phyloP scores from a whole-genome alignment of 1,140 invertebrate species.

The Drosophila eugracilis region DNA sequence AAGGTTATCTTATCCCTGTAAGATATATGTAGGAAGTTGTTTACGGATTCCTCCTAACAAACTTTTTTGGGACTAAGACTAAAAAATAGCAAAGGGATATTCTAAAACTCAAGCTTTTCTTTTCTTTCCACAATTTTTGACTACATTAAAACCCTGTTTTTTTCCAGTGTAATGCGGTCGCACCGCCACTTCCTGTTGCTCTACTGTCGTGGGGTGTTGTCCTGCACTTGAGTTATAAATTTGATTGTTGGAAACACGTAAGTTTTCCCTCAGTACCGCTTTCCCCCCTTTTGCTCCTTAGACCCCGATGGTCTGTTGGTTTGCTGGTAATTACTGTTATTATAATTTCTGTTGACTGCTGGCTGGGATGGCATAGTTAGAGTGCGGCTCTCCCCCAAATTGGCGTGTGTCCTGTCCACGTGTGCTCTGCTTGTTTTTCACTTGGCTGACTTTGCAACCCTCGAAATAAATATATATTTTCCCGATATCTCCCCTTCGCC shows the following conservation, averaged over 20 bases:
- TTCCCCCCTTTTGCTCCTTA: neutral
- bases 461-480: slow-evolving; percentile 13
- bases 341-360: slow-evolving; percentile 82
- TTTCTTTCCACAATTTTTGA: too few relatives aligned
- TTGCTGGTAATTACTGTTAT: slow-evolving; percentile 78
- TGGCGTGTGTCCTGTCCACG: slow-evolving; percentile 62
- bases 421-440: slow-evolving; percentile 71
- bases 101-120: too few relatives aligned
- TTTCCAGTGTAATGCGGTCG: slow-evolving; percentile 12
- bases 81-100: too few relatives aligned
- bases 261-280: slow-evolving; percentile 38
- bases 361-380: slow-evolving; percentile 24
- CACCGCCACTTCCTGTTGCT: slow-evolving; percentile 32
- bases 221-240: slow-evolving; percentile 71
- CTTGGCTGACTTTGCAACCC: slow-evolving; percentile 56
- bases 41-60: too few relatives aligned
- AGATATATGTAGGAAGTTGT: too few relatives aligned
- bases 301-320: slow-evolving; percentile 25
- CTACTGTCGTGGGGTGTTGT: slow-evolving; percentile 33
- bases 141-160: too few relatives aligned
- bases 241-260: slow-evolving; percentile 72
- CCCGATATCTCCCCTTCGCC: slow-evolving; percentile 3
- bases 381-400: slow-evolving; percentile 12
- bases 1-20: too few relatives aligned
- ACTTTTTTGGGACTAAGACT: too few relatives aligned